phyloP scores from a whole-genome alignment of 2,113 vertebrate genomes.

The Tricholaema leucomelas region DNA sequence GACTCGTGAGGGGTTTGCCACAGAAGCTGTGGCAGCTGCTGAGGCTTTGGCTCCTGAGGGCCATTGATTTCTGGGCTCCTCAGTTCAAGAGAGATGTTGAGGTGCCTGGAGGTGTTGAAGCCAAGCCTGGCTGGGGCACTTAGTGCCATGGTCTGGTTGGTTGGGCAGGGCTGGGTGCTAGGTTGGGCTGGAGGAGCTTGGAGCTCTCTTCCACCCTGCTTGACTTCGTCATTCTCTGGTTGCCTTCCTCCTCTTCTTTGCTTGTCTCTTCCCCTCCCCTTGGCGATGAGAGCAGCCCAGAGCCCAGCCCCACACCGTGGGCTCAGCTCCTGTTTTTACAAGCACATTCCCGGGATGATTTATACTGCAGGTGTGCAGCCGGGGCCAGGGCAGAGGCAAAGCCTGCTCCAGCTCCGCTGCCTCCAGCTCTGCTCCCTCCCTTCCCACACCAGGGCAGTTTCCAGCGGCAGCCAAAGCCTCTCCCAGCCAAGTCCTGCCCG shows the following conservation, averaged over 20 bases:
- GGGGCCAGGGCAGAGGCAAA: constrained; percentile 20
- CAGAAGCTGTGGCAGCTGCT: neutral
- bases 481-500: neutral
- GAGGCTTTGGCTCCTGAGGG: neutral
- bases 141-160: no score
- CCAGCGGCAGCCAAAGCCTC: neutral
- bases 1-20: neutral
- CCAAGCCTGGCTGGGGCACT: no score
- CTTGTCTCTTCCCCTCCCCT: neutral
- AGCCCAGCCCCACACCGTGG: neutral
- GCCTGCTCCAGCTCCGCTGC: neutral
- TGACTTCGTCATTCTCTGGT: no score
- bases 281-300: neutral
- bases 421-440: neutral
- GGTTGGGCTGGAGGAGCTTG: no score
- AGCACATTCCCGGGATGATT: constrained; percentile 37
- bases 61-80: no score
- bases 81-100: no score
- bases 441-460: constrained; percentile 12
- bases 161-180: no score
- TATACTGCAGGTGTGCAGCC: constrained; percentile 64
- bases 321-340: constrained; percentile 59
- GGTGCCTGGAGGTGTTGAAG: no score
- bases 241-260: neutral
- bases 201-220: no score